phyloP scores from a whole-genome alignment of 2,113 vertebrate genomes.

The Callospermophilus lateralis region DNA sequence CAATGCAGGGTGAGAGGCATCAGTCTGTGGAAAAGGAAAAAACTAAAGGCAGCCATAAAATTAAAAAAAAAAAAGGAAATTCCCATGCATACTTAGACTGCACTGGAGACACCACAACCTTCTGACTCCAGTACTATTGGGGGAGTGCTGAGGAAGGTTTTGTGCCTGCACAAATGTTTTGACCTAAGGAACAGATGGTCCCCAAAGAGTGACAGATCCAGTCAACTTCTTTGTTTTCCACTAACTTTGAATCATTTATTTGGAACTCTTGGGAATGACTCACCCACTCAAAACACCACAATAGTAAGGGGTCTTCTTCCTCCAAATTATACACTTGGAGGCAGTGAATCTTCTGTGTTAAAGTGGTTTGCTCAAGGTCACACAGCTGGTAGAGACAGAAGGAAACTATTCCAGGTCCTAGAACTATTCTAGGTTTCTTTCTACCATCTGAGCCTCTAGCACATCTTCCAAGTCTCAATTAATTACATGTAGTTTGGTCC shows the following conservation, averaged over 20 bases:
- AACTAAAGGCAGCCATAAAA: not conserved
- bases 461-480: not conserved
- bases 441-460: no score
- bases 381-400: not conserved
- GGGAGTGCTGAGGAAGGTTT: not conserved
- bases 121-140: not conserved
- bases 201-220: not conserved
- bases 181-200: not conserved
- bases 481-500: not conserved
- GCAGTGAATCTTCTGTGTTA: not conserved
- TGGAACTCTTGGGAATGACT: not conserved
- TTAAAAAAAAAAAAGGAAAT: not conserved
- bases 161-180: not conserved
- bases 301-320: not conserved
- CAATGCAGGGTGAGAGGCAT: not conserved
- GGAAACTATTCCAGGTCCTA: not conserved
- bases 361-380: not conserved
- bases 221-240: not conserved
- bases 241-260: not conserved
- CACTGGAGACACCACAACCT: not conserved
- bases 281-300: not conserved
- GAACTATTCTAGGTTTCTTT: not conserved
- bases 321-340: not conserved
- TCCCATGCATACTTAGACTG: not conserved
- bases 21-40: not conserved